Evolutionary conservation across 2,113 vertebrate species (phyloP), one percentile per base, ranked within the genome.

Genomic region (Zosterops pallidus): DNA sequence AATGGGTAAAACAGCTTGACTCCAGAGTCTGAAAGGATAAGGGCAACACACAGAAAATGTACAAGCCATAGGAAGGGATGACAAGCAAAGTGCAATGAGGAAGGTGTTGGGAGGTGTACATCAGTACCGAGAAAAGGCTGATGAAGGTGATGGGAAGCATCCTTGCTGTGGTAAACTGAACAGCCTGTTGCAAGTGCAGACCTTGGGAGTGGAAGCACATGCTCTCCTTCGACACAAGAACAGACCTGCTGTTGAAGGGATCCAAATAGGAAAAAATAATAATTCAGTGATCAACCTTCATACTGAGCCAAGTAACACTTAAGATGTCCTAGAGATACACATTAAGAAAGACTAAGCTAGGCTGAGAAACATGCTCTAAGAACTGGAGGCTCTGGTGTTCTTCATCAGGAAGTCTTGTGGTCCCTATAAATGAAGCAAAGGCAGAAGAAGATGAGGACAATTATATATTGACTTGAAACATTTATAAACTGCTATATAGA

Each of bases 361-460:
- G 56, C 35, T 49, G 37, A 56, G 47, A 87, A 84, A 91, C 19
- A 31, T 90, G 74, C 31, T 90, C 57, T 89, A 68, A 84, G 42
- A 91, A 85, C 65, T 79, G 56, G 81, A 84, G 46, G 42, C 44
- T 89, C 72, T 74, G 35, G 41, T 84, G 84, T 37, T 91, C 74
- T 89, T 94, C 78, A 52, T 56, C 62, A 90, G 49, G 65, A 87
- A 71, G 62, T 93, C 72, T 89, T 93, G 62, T 60, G 24, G 28
- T 87, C 44, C 49, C 82, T 91, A 83, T 41, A 90, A 93, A 93
- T 91, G 57, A 95, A 93, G 70, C 20, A 93, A 90, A 94, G 85
- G 90, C 74, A 83, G 46, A 49, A 95, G 28, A 94, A 79, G 39
- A 47, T 90, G 76, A 95, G 20, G n/a, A 83, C 80, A 87, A 72